Percentiles rank a stretch among this genome's conserved stretches.
Conservation (phyloP, 2,888 invertebrate species). For the Luperina testacea region DNA sequence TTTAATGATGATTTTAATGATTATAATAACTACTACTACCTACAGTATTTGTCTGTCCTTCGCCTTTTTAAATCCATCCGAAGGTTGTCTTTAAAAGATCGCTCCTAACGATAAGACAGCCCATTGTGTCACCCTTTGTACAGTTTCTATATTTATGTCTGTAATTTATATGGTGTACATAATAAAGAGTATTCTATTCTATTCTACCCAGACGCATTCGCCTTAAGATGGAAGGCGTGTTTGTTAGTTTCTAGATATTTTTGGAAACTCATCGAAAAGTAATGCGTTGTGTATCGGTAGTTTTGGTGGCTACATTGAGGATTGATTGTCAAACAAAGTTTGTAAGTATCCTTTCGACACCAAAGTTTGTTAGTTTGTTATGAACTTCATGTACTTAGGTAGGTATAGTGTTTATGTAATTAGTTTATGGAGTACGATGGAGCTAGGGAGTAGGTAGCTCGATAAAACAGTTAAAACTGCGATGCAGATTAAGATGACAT, state of each 20-base stretch:
- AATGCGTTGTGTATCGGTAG: constrained; percentile 18
- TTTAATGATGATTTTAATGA: background rate
- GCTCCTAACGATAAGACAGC: no score
- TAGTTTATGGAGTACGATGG: background rate
- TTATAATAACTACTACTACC: background rate
- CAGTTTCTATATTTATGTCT: no score
- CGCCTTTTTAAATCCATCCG: no score
- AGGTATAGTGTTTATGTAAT: background rate
- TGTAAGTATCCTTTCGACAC: background rate
- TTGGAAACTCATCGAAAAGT: constrained; percentile 46
- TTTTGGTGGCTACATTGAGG: constrained; percentile 6
- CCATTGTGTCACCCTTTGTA: no score
- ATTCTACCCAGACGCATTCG: no score
- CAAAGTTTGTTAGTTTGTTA: constrained; percentile 12
- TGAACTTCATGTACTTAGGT: background rate
- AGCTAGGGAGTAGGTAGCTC: background rate
- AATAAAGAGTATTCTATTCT: no score
- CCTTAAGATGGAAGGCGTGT: constrained; percentile 18
- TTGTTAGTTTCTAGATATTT: constrained; percentile 58
- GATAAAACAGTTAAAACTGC: background rate
- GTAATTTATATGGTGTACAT: no score
- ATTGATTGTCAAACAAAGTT: constrained; percentile 19
- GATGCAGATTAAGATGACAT: background rate
- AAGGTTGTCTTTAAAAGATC: no score
- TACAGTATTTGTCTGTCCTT: no score